Evolutionary conservation across 1,140 invertebrate genomes (phyloP).

Genomic region (Lepidurus arcticus): DNA sequence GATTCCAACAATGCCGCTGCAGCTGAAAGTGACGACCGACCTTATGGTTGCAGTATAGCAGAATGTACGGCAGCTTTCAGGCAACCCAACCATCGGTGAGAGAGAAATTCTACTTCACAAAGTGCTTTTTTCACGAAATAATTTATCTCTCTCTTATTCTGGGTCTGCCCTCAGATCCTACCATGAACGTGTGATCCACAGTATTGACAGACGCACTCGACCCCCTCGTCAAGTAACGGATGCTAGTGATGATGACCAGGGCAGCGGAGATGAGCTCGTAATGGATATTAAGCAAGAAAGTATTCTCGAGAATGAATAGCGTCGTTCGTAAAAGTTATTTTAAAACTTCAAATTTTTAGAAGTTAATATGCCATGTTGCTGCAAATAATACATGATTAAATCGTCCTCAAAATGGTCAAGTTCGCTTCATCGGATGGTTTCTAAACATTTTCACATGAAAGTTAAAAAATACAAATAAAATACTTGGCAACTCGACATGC

Average conservation of each 20-base stretch:
- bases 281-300: neutral
- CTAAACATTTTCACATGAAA: neutral
- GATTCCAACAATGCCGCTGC: constrained; percentile 11
- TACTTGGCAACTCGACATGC: neutral
- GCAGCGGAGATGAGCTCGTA: neutral
- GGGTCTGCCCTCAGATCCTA: constrained; percentile 23
- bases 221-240: constrained; percentile 12
- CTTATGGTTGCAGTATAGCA: constrained; percentile 23
- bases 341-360: neutral
- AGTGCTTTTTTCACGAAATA: neutral
- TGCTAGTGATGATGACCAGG: neutral
- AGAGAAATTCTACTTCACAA: neutral
- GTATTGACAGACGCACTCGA: constrained; percentile 31
- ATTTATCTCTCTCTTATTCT: neutral
- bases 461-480: neutral
- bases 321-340: neutral
- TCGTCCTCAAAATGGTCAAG: neutral
- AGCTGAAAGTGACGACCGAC: constrained; percentile 25
- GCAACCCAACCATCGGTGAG: constrained; percentile 24
- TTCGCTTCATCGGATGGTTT: neutral
- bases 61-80: constrained; percentile 26
- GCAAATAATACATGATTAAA: neutral
- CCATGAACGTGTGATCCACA: constrained; percentile 32
- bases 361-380: neutral
- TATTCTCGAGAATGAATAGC: neutral